Evolutionary conservation across 2,888 invertebrate species (phyloP), one percentile per base, ranked within the genome.

Genomic region (Plagodis pulveraria): DNA sequence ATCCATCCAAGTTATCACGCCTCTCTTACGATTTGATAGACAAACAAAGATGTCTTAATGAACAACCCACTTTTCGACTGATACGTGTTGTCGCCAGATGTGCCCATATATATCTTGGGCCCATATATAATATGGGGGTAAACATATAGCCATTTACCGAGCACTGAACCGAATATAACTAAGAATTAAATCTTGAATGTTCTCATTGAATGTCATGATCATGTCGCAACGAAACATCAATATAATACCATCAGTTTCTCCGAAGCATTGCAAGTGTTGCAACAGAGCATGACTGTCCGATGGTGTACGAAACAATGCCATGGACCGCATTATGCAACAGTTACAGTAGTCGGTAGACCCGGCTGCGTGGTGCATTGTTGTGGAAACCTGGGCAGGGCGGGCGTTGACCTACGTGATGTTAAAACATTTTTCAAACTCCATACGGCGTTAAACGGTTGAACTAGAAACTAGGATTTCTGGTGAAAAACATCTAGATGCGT

Each of bases 221-320:
- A 60, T 61, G 56, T 56, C 41, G 56, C 52, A 61, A 56, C 33
- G 52, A 35, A 35, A 9, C 33, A 46, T 32, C 47, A 41, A 53
- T 41, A 6, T 42, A 5, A 42, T 12, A 8, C 51, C 51, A 63
- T 65, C 63, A 62, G 53, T 52, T 66, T 63, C 63, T 63, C 44
- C 12, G 56, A 50, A 63, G 35, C 56, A 38, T 69, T 69, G 65
- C 69, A 50, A 63, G 35, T 52, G 38, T 69, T 69, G 65, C 69
- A 65, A 58, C 63, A 66, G 57, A 58, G 34, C 60, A 58, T 64
- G 63, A 62, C 63, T 55, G 58, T 58, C 32, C 52, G 56, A 63
- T 63, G 59, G 56, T 57, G 51, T 59, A 61, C 62, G 50, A 68
- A 67, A 68, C 68, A 68, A 68, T 66, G 47, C 54, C 56, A 63